Evolutionary conservation across 2,888 invertebrate genomes (phyloP), one percentile per base, ranked within the genome.

Genomic region (Drosophila acutilabella): DNA sequence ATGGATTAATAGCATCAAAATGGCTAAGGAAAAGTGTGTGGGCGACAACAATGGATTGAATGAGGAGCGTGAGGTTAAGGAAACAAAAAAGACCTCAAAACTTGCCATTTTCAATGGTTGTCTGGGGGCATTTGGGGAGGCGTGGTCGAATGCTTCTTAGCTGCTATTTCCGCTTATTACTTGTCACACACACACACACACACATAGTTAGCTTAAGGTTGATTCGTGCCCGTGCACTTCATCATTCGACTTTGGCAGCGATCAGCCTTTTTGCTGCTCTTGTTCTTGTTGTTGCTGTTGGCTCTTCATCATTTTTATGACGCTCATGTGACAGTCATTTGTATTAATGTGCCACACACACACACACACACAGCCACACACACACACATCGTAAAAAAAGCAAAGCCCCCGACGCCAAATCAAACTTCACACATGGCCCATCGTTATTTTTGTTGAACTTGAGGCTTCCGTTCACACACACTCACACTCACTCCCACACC

Each of bases 311-410:
- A 82, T 82, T 82, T 82, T 82, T 82, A 86, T 82, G 83, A 86
- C 86, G 80, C 86, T 82, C 82, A 82, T 82, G 82, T 86, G 86
- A 86, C 82, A 86, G 86, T 86, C 82, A 86, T 86, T 82, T 86
- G 82, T 86, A 82, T 86, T 80, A 82, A 86, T 82, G 83, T 82
- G 72, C 74, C 64, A 64, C 68, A 68, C 78, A 72, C 70, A 69
- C 58, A 59, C 62, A 60, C 57, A 52, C 56, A 44, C 44, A 50
- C 64, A 61, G 66, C 57, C 64, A 62, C 23, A 23, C 23, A 23
- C 60, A 18, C 56, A 40, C 45, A 58, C 59, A 65, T 62, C 64
- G 75, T 64, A 75, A 62, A 75, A 64, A 68, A 60, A 53, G 56
- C 53, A 71, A 64, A 70, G 48, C 61, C 67, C 38, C 44, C 60